phyloP scores from a whole-genome alignment of 2,113 vertebrate genomes.

The Mobula birostris region DNA sequence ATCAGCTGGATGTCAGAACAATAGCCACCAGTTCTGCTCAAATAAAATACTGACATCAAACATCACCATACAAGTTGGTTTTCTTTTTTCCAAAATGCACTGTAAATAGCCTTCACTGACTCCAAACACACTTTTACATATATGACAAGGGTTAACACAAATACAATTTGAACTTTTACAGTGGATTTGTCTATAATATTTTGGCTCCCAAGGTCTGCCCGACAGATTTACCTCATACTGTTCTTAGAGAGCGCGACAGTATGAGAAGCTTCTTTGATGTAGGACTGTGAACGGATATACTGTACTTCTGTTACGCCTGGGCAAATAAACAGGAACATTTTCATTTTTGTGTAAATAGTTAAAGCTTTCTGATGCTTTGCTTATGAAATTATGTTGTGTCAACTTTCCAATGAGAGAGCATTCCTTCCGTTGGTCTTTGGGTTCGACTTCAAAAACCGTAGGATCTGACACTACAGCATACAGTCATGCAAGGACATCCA shows the following conservation, averaged over 20 bases:
- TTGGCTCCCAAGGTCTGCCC: conserved; percentile 45
- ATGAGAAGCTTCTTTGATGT: conserved; percentile 71
- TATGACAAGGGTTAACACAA: background rate
- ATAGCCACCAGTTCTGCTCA: conserved; percentile 12
- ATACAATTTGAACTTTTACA: conserved; percentile 13
- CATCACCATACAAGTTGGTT: background rate
- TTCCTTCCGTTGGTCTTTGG: background rate
- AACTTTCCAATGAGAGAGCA: conserved; percentile 16
- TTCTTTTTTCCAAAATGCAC: conserved; percentile 1
- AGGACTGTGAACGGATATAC: conserved; percentile 58
- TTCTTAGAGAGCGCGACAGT: conserved; percentile 54
- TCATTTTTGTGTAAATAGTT: conserved; percentile 55
- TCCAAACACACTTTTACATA: background rate
- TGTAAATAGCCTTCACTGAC: conserved; percentile 20
- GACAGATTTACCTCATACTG: conserved; percentile 67
- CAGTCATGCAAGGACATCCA: background rate
- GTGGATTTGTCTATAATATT: conserved; percentile 41
- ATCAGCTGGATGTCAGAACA: conserved; percentile 25
- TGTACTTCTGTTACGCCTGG: conserved; percentile 60
- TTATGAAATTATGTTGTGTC: conserved; percentile 41
- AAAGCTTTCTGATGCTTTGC: conserved; percentile 48
- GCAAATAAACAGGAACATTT: conserved; percentile 66
- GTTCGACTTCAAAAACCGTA: background rate
- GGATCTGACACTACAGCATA: background rate
- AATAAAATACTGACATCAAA: conserved; percentile 5